A percentile compares a stretch with the other conserved stretches of the same genome.
phyloP scores from a whole-genome alignment of 1,140 invertebrate genomes.

The Lordiphosa clarofinis region DNA sequence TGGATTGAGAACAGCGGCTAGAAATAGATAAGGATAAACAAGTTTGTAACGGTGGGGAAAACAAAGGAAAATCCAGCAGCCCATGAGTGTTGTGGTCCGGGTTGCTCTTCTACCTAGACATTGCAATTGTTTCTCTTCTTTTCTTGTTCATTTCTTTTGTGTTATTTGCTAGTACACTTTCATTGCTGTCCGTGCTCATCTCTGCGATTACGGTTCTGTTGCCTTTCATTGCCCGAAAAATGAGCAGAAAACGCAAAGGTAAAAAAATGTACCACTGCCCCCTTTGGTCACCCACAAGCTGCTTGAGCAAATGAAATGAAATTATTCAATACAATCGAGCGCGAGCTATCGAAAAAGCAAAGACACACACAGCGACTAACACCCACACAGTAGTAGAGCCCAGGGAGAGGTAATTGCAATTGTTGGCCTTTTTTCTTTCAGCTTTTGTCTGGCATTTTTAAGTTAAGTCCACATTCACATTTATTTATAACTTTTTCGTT shows the following conservation, averaged over 20 bases:
- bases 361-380: conserved; percentile 11
- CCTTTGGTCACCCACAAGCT: conserved; percentile 29
- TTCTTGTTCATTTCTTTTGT: conserved; percentile 22
- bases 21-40: conserved; percentile 13
- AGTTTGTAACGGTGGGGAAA: not conserved
- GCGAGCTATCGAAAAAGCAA: conserved; percentile 39
- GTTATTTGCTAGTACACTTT: conserved; percentile 24
- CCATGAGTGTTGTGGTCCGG: not conserved
- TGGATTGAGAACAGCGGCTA: conserved; percentile 20
- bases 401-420: conserved; percentile 31
- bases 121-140: conserved; percentile 23
- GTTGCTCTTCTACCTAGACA: conserved; percentile 6
- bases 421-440: conserved; percentile 27
- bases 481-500: conserved; percentile 74
- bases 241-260: conserved; percentile 47
- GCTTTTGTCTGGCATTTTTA: conserved; percentile 19
- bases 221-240: conserved; percentile 58
- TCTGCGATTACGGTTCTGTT: conserved; percentile 68
- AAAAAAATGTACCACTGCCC: conserved; percentile 24
- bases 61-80: conserved; percentile 25
- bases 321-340: conserved; percentile 68
- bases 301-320: conserved; percentile 38
- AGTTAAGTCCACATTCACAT: conserved; percentile 48
- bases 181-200: conserved; percentile 11
- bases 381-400: not conserved